Evolutionary conservation across 92 coral and sea anemone species (phyloP).

Genomic region (Epizoanthus illoricatus): DNA sequence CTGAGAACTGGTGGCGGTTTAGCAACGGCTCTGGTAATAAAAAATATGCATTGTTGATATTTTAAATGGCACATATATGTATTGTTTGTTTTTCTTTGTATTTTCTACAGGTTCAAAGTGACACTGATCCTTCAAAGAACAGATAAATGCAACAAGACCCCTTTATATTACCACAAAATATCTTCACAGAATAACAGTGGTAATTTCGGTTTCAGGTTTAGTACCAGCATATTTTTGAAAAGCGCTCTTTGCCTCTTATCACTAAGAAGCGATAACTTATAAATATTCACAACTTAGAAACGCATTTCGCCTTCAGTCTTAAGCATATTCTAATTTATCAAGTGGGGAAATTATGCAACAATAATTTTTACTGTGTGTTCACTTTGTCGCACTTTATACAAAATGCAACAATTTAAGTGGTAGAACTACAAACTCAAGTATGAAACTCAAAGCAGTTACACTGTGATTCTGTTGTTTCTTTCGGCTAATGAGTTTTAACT

Average conservation of each 20-base stretch:
- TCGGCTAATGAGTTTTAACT: too few species aligned
- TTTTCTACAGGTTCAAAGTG: conserved; percentile 1
- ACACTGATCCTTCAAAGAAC: conserved; percentile 13
- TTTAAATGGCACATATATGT: not conserved
- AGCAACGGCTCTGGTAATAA: not conserved
- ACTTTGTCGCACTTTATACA: not conserved
- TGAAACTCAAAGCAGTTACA: not conserved
- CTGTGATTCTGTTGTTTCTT: too few species aligned
- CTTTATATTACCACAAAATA: not conserved
- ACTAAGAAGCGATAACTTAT: not conserved
- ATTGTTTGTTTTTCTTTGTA: conserved; percentile 4
- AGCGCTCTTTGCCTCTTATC: not conserved
- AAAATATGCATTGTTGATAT: not conserved
- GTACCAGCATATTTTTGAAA: not conserved
- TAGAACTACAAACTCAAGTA: conserved; percentile 7
- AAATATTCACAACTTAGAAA: not conserved
- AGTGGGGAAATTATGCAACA: conserved; percentile 7
- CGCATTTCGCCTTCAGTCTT: not conserved
- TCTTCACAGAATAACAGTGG: not conserved
- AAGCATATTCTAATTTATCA: not conserved
- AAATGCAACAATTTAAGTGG: not conserved
- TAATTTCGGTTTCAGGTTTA: not conserved
- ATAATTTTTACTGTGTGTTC: not conserved
- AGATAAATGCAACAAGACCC: conserved; percentile 2
- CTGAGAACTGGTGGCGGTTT: conserved; percentile 1